Percentiles rank a stretch among this genome's conserved stretches.
These are phyloP conservation scores for Kryptopterus vitreolus DNA, from an alignment of 2,797 vertebrate species.

Conservation along the genomic window DNA sequence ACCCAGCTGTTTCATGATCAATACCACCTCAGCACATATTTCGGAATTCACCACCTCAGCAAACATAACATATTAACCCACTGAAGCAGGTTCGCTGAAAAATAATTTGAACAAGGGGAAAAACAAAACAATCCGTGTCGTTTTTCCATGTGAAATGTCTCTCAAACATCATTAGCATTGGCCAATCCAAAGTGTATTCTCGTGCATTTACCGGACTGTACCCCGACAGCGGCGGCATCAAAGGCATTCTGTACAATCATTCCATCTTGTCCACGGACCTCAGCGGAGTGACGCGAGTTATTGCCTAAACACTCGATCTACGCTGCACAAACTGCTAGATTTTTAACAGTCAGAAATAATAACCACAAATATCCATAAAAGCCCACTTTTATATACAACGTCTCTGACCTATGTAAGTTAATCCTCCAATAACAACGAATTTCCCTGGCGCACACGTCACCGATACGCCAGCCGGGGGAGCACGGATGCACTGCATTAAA, in stretches of 20 bases:
- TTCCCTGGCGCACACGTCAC: conserved; percentile 39
- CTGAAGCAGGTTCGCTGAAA: conserved; percentile 6
- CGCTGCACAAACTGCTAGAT: conserved; percentile 46
- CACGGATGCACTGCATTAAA: conserved; percentile 46
- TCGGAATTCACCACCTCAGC: conserved; percentile 28
- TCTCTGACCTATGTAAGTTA: conserved; percentile 46
- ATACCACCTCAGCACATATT: conserved; percentile 26
- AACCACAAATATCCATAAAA: conserved; percentile 50
- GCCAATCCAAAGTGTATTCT: conserved; percentile 36
- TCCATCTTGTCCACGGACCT: conserved; percentile 37
- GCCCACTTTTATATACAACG: conserved; percentile 49
- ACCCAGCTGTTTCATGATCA: background rate
- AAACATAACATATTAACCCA: conserved; percentile 26
- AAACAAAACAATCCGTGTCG: background rate
- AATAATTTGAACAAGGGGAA: background rate
- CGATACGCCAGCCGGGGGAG: conserved; percentile 43
- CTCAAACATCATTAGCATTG: conserved; percentile 50
- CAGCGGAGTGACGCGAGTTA: conserved; percentile 30
- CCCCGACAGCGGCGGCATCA: conserved; percentile 15
- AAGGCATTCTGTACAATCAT: conserved; percentile 36
- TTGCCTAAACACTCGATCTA: conserved; percentile 41
- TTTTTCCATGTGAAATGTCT: conserved; percentile 37
- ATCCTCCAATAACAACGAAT: conserved; percentile 49
- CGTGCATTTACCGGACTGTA: conserved; percentile 37
- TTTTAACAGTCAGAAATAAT: conserved; percentile 47